These are phyloP conservation scores for Hypena proboscidalis DNA, from an alignment of 2,888 invertebrate genomes.

Conservation along the genomic window DNA sequence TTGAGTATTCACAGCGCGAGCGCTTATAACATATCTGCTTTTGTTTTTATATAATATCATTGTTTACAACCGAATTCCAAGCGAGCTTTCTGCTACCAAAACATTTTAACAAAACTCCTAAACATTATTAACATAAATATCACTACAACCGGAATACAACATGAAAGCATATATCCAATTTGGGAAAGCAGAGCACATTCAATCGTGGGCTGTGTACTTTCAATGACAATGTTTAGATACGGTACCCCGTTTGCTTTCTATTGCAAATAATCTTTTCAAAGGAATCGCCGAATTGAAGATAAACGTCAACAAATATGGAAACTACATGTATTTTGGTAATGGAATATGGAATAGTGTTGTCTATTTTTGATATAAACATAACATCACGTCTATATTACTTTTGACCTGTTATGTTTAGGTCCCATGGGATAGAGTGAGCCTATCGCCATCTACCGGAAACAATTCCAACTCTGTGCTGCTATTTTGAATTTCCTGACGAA, in stretches of 20 bases:
- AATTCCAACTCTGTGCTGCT: too few species aligned
- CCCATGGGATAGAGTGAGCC: too few species aligned
- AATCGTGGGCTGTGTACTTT: constrained; percentile 33
- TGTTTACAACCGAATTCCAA: too few species aligned
- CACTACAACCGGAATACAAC: constrained; percentile 14
- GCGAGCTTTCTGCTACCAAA: constrained; percentile 3
- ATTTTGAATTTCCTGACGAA: too few species aligned
- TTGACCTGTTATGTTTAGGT: too few species aligned
- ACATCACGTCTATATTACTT: too few species aligned
- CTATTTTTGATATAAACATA: constrained; percentile 5
- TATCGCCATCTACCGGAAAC: too few species aligned
- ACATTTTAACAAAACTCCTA: constrained; percentile 11
- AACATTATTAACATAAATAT: constrained; percentile 43
- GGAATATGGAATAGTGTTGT: constrained; percentile 19
- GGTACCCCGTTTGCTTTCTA: constrained; percentile 65
- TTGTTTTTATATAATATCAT: too few species aligned
- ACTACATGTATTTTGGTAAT: constrained; percentile 38
- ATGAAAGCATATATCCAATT: constrained; percentile 45
- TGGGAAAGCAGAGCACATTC: constrained; percentile 33
- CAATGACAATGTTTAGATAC: constrained; percentile 60
- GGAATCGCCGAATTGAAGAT: constrained; percentile 44
- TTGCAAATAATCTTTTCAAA: constrained; percentile 64
- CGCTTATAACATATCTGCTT: too few species aligned
- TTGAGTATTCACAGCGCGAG: too few species aligned
- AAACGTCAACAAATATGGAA: constrained; percentile 39